A percentile compares a stretch with the other conserved stretches of the same genome.
These are phyloP conservation scores for Harmothoe impar DNA, from an alignment of 2,888 invertebrate species.

Conservation along the genomic window DNA sequence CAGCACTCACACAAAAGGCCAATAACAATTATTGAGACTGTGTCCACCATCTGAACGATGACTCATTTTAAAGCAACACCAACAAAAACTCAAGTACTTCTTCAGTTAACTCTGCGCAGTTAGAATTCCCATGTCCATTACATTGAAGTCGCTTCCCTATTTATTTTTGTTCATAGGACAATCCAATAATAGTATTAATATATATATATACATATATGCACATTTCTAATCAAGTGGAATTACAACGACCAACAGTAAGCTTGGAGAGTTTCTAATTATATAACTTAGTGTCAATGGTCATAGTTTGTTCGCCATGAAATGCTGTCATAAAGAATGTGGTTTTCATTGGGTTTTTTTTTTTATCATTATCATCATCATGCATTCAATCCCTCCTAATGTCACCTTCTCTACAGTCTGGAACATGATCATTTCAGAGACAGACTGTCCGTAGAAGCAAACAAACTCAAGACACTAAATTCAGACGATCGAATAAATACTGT, in stretches of 20 bases:
- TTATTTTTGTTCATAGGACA: not conserved
- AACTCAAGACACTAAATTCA: not conserved
- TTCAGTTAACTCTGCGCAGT: not conserved
- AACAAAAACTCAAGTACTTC: slow-evolving; percentile 41
- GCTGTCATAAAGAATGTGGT: too few species aligned
- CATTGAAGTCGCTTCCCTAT: not conserved
- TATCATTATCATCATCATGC: not conserved
- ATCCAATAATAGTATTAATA: not conserved
- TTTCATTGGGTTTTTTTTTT: too few species aligned
- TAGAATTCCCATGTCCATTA: not conserved
- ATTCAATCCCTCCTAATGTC: not conserved
- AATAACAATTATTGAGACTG: too few species aligned
- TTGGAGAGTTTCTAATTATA: not conserved
- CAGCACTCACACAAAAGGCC: too few species aligned
- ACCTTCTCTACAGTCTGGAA: not conserved
- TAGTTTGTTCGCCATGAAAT: not conserved
- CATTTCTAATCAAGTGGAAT: slow-evolving; percentile 36
- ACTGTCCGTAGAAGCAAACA: not conserved
- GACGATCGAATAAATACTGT: not conserved
- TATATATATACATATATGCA: slow-evolving; percentile 33
- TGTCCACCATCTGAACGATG: not conserved
- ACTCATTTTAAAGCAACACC: slow-evolving; percentile 5
- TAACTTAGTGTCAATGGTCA: not conserved
- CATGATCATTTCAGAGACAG: not conserved
- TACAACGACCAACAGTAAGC: slow-evolving; percentile 33